phyloP scores from a whole-genome alignment of 1,140 invertebrate species.

The Pseudomyrmex sp. region DNA sequence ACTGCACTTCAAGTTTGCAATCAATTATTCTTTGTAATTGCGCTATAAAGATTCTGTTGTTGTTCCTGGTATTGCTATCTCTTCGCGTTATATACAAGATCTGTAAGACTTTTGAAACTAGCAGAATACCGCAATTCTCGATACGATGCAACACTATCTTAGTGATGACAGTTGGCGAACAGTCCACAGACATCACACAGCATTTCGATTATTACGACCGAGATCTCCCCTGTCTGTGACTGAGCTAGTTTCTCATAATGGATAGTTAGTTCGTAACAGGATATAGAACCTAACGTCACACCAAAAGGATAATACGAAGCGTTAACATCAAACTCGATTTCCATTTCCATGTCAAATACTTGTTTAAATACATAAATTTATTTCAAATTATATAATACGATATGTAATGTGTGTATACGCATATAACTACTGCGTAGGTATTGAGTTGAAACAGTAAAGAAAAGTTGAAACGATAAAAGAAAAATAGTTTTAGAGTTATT shows the following conservation, averaged over 20 bases:
- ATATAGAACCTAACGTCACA: not conserved
- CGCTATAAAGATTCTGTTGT: not conserved
- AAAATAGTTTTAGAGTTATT: too few relatives aligned
- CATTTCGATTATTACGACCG: constrained; percentile 42
- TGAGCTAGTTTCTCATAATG: constrained; percentile 23
- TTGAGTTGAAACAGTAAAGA: too few relatives aligned
- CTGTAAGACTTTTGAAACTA: not conserved
- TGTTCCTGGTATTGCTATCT: not conserved
- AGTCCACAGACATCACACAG: not conserved
- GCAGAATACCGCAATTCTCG: constrained; percentile 2
- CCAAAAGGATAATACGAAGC: not conserved
- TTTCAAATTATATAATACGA: not conserved
- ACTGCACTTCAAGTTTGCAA: too few relatives aligned
- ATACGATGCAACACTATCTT: constrained; percentile 24
- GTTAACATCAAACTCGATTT: not conserved
- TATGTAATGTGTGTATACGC: too few relatives aligned
- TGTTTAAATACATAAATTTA: not conserved
- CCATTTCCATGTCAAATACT: not conserved
- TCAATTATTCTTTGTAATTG: too few relatives aligned
- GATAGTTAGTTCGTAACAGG: not conserved
- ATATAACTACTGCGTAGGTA: too few relatives aligned
- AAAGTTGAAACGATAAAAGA: too few relatives aligned
- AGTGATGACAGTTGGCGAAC: constrained; percentile 46
- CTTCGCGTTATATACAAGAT: not conserved
- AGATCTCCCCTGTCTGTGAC: constrained; percentile 19